Percentiles rank a stretch among this genome's conserved stretches.
Evolutionary conservation across 2,888 invertebrate genomes (phyloP).

Genomic region (Exephanes ischioxanthus): DNA sequence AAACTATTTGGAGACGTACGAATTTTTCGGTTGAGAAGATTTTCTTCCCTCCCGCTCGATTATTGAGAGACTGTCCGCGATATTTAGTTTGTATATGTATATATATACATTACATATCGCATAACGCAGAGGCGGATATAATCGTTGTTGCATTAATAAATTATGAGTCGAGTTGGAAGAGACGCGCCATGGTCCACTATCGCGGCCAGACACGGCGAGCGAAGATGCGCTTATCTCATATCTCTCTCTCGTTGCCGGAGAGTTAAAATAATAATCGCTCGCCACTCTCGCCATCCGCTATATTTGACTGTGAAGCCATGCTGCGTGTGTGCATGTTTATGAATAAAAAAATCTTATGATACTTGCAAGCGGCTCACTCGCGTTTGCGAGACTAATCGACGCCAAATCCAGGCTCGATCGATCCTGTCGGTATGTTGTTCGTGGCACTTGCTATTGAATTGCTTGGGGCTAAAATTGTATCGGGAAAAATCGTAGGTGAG

Average conservation of each 20-base stretch:
- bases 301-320: neutral
- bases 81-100: neutral
- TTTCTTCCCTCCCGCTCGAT: neutral
- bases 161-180: conserved; percentile 76
- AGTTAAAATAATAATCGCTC: conserved; percentile 81
- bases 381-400: conserved; percentile 79
- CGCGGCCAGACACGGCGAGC: conserved; percentile 82
- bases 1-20: neutral
- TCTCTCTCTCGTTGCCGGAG: conserved; percentile 51
- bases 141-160: conserved; percentile 78
- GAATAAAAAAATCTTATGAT: conserved; percentile 63
- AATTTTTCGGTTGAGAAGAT: neutral
- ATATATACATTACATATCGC: conserved; percentile 41
- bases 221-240: conserved; percentile 81
- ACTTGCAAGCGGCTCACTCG: neutral
- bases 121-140: conserved; percentile 55
- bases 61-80: neutral
- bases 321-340: conserved; percentile 69
- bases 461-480: neutral
- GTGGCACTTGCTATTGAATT: neutral
- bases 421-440: conserved; percentile 10
- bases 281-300: conserved; percentile 44
- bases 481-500: neutral
- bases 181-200: conserved; percentile 78
- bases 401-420: conserved; percentile 73